Percentiles rank a stretch among this genome's conserved stretches.
phyloP scores from a whole-genome alignment of 2,797 vertebrate species.

The Syngnathus acus region DNA sequence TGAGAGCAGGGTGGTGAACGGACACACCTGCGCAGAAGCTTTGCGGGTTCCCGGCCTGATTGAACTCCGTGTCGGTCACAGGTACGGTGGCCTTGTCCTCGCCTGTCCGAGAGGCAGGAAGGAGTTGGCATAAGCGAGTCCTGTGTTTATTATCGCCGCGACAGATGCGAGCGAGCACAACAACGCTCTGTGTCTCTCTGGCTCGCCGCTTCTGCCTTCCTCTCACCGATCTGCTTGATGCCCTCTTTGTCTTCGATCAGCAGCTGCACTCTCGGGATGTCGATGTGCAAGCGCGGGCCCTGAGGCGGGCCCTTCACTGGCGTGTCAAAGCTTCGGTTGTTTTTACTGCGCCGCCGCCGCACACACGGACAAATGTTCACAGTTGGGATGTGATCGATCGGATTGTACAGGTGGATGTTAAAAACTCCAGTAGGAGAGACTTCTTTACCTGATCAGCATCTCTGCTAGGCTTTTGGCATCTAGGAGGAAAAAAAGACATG shows the following conservation, averaged over 20 bases:
- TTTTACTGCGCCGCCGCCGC: conserved; percentile 78
- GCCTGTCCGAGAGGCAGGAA: conserved; percentile 59
- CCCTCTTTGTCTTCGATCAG: conserved; percentile 99
- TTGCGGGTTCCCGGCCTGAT: conserved; percentile 94
- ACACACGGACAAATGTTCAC: conserved; percentile 13
- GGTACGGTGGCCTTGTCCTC: conserved; percentile 98
- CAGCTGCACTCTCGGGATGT: conserved; percentile 95
- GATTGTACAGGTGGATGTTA: background rate
- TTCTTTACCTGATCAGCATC: conserved; percentile 93
- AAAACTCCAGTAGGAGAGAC: background rate
- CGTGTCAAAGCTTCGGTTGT: conserved; percentile 97
- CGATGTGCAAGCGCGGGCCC: conserved; percentile 95
- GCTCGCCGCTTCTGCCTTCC: conserved; percentile 45
- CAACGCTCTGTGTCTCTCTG: conserved; percentile 29
- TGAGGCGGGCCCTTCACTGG: conserved; percentile 97
- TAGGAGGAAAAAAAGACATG: conserved; percentile 37
- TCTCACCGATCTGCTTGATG: conserved; percentile 95
- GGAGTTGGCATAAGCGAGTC: background rate
- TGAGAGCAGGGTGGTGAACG: conserved; percentile 91
- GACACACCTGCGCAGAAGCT: conserved; percentile 98
- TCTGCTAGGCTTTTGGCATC: conserved; percentile 98
- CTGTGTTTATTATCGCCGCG: background rate
- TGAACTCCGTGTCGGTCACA: conserved; percentile 94
- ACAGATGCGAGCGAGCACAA: conserved; percentile 8
- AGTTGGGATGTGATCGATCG: conserved; percentile 7